Conservation (phyloP, 53 echinoderm and acorn worm species). For the Astropecten irregularis region DNA sequence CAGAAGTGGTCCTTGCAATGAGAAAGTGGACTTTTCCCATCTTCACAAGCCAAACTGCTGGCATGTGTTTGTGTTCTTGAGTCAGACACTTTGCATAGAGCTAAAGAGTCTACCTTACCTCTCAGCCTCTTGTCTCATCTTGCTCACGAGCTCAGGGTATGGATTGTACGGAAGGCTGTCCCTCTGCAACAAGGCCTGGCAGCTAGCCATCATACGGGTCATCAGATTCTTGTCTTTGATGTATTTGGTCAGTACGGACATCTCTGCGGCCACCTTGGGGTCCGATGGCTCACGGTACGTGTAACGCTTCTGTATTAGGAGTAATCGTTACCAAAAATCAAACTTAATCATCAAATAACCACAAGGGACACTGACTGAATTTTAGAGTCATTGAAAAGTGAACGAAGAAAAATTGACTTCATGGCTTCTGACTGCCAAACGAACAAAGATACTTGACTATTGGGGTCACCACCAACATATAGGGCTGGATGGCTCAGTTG, state of each 20-base stretch:
- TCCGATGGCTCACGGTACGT: constrained; percentile 63
- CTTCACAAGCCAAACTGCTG: too few species aligned
- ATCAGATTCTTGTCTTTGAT: constrained; percentile 61
- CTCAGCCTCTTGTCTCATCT: constrained; percentile 61
- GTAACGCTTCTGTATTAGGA: constrained; percentile 56
- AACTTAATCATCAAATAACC: too few species aligned
- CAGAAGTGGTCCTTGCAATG: too few species aligned
- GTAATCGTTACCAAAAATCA: too few species aligned
- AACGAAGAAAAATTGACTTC: too few species aligned
- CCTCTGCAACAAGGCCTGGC: constrained; percentile 47
- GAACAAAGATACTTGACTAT: not conserved
- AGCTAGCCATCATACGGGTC: constrained; percentile 41
- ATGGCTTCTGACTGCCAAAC: too few species aligned
- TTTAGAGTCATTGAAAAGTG: too few species aligned
- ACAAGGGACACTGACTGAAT: not conserved
- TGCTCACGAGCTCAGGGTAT: constrained; percentile 69
- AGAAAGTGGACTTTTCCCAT: too few species aligned
- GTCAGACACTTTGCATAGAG: too few species aligned
- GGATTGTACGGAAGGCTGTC: constrained; percentile 79
- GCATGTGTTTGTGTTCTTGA: too few species aligned
- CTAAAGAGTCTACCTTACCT: constrained; percentile 61
- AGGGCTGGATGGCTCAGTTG: too few species aligned
- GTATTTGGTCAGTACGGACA: constrained; percentile 64
- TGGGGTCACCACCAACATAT: not conserved
- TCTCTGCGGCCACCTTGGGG: constrained; percentile 55